Evolutionary conservation across 2,797 vertebrate species (phyloP), one percentile per base, ranked within the genome.

Genomic region (Sebastes baramenuke): DNA sequence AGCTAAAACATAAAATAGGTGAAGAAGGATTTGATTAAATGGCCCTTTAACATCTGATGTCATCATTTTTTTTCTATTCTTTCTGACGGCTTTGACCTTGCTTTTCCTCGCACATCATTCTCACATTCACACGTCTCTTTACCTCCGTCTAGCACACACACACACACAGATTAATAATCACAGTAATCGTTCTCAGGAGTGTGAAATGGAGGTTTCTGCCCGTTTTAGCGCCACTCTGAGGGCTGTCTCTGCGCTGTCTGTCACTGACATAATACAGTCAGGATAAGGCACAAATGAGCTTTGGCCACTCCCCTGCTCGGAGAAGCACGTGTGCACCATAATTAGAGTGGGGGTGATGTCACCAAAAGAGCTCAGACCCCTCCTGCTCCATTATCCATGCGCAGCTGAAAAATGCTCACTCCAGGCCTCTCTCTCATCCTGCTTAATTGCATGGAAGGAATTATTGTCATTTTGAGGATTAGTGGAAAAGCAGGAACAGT

Each of bases 301-400:
- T 52, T 87, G 84, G 84, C 90, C 89, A 91, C 91, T 87, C 92
- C 94, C 88, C 91, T 86, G 80, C 83, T 90, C 88, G 82, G 86
- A 46, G 84, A 77, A 92, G 87, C 93, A 94, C 85, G 88, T 93
- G 94, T 73, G 81, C 86, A 73, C 92, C 93, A 92, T 95, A 95
- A 95, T 96, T 95, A 95, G 92, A 94, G 91, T 80, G 79, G 80
- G 81, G 81, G 85, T 96, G 94, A 95, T 95, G 95, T 96, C 95
- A 95, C 85, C 70, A 70, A 80, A 52, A 86, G 85, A 88, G 89
- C 93, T 90, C 89, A 90, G 86, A 93, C 88, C 92, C 88, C 89
- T 88, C 92, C 86, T 84, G 75, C 90, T 86, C 85, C 75, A 86
- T 91, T 90, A 92, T 90, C 84, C 85, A 84, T 73, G 79, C 75